phyloP scores from a whole-genome alignment of 2,888 invertebrate genomes.

The Lasius platythorax region DNA sequence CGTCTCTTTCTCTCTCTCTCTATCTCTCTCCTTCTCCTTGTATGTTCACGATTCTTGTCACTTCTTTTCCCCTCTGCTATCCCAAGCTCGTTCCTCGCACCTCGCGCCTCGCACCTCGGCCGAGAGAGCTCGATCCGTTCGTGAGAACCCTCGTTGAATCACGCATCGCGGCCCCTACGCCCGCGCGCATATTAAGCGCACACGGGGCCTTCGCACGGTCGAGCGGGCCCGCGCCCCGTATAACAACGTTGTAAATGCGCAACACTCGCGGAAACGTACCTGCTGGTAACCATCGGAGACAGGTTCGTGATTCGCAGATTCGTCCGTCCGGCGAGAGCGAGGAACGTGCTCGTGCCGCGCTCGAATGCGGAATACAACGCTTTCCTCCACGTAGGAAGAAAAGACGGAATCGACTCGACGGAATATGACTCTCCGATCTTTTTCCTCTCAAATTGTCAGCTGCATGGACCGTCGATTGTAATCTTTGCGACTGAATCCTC shows the following conservation, averaged over 20 bases:
- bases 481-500: not conserved
- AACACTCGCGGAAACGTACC: constrained; percentile 75
- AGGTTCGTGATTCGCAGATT: constrained; percentile 66
- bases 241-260: constrained; percentile 76
- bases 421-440: not conserved
- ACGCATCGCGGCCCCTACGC: constrained; percentile 81
- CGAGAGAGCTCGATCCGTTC: constrained; percentile 65
- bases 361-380: constrained; percentile 4
- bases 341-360: constrained; percentile 37
- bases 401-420: not conserved
- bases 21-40: constrained; percentile 26
- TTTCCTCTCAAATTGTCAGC: not conserved
- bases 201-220: constrained; percentile 49
- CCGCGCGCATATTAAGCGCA: constrained; percentile 83
- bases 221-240: constrained; percentile 46
- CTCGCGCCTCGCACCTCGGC: constrained; percentile 30
- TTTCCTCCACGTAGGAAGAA: not conserved
- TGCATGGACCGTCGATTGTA: constrained; percentile 1
- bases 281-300: constrained; percentile 71
- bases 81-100: constrained; percentile 28
- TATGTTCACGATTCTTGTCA: constrained; percentile 47
- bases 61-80: constrained; percentile 48
- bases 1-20: constrained; percentile 5
- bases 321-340: constrained; percentile 52
- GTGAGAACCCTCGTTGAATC: constrained; percentile 84